A percentile compares a stretch with the other conserved stretches of the same genome.
These are phyloP conservation scores for Myxocyprinus asiaticus DNA, from an alignment of 2,113 vertebrate genomes.

Conservation along the genomic window DNA sequence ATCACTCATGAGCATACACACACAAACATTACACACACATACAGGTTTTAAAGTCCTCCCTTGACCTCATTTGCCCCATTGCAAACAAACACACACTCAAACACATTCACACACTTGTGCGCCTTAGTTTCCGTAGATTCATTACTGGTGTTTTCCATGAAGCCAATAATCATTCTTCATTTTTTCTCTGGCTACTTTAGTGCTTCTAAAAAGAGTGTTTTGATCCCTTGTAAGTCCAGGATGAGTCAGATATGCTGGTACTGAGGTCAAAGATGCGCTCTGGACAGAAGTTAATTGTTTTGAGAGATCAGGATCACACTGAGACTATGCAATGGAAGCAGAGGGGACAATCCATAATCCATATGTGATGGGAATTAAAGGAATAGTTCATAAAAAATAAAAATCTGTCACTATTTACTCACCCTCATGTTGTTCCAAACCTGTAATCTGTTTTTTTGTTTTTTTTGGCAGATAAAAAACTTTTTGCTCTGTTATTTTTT, in stretches of 20 bases:
- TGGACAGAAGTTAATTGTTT: not conserved
- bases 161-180: not conserved
- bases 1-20: constrained; percentile 32
- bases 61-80: not conserved
- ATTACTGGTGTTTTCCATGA: not conserved
- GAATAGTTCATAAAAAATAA: no score
- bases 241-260: not conserved
- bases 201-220: no score
- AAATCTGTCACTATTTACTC: not conserved
- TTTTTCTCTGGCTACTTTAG: not conserved
- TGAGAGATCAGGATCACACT: not conserved
- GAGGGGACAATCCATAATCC: no score
- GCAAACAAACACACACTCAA: not conserved
- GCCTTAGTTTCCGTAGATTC: constrained; percentile 23
- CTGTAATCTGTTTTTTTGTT: no score
- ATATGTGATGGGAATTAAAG: no score
- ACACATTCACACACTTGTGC: constrained; percentile 19
- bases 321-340: no score
- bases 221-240: not conserved
- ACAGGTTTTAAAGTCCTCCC: constrained; percentile 37
- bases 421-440: not conserved
- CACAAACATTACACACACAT: constrained; percentile 19
- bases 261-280: not conserved
- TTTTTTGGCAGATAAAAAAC: no score
- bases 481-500: no score